Conservation (phyloP, 64 coral and sea anemone species). For the Dendrophyllia cribrosa region DNA sequence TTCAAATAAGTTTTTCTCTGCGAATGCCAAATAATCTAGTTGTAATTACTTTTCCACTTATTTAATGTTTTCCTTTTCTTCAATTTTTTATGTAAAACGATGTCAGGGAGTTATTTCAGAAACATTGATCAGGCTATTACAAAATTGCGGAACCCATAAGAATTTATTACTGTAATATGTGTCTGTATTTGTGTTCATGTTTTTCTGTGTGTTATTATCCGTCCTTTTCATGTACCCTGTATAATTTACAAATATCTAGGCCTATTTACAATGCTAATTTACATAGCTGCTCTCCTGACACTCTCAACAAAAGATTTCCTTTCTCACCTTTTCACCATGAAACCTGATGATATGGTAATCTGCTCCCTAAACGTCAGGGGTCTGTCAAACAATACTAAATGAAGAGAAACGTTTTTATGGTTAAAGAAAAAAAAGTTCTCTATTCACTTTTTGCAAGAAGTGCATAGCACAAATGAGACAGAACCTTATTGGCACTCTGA, state of each 20-base stretch:
- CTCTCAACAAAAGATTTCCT: neutral
- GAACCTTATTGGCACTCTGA: constrained; percentile 9
- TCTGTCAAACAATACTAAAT: neutral
- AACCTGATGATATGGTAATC: constrained; percentile 5
- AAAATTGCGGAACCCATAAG: neutral
- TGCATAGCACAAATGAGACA: constrained; percentile 15
- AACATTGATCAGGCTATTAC: neutral
- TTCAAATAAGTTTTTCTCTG: no score
- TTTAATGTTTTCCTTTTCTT: neutral
- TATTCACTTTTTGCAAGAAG: constrained; percentile 1
- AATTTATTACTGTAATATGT: neutral
- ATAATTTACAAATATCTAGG: neutral
- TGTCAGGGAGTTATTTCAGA: neutral
- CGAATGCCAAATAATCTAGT: neutral
- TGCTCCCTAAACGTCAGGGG: constrained; percentile 34
- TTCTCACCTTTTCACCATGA: neutral
- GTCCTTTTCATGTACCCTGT: neutral
- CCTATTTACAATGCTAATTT: neutral
- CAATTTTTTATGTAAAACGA: neutral
- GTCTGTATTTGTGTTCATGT: neutral
- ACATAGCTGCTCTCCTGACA: constrained; percentile 5
- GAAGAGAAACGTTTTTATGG: constrained; percentile 30
- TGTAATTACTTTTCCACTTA: neutral
- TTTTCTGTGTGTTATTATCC: neutral
- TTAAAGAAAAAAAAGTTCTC: constrained; percentile 23